Conservation (phyloP, 2,113 vertebrate species). For the Ardeotis arabs region DNA sequence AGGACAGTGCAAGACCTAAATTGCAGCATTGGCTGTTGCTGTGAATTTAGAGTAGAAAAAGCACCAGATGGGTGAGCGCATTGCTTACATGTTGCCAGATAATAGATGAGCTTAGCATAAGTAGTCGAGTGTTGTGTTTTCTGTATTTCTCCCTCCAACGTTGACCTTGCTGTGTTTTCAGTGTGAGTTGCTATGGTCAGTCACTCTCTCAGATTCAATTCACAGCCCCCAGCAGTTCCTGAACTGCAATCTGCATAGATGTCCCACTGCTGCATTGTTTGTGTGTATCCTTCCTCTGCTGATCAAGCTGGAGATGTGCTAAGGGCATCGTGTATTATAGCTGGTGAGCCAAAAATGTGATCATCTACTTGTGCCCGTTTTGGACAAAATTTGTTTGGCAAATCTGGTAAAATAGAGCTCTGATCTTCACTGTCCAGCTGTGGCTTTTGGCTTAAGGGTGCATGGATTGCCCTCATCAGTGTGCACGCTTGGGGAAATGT, state of each 20-base stretch:
- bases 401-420: background rate
- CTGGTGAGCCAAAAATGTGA: background rate
- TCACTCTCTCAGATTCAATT: background rate
- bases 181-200: background rate
- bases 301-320: background rate
- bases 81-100: background rate
- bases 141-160: background rate
- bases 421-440: background rate
- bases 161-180: background rate
- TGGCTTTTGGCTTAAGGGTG: background rate
- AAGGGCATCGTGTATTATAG: rapidly evolving
- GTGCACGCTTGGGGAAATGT: rapidly evolving
- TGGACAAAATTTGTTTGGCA: background rate
- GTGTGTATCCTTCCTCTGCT: background rate
- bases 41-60: background rate
- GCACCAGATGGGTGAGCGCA: background rate
- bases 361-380: background rate
- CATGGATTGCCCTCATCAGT: background rate
- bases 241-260: background rate
- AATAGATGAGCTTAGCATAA: background rate
- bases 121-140: background rate
- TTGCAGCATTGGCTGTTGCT: background rate
- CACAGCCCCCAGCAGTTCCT: background rate
- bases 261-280: background rate
- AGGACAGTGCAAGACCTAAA: background rate